These are phyloP conservation scores for Megaceryle maxima DNA, from an alignment of 2,113 vertebrate genomes.

Conservation along the genomic window DNA sequence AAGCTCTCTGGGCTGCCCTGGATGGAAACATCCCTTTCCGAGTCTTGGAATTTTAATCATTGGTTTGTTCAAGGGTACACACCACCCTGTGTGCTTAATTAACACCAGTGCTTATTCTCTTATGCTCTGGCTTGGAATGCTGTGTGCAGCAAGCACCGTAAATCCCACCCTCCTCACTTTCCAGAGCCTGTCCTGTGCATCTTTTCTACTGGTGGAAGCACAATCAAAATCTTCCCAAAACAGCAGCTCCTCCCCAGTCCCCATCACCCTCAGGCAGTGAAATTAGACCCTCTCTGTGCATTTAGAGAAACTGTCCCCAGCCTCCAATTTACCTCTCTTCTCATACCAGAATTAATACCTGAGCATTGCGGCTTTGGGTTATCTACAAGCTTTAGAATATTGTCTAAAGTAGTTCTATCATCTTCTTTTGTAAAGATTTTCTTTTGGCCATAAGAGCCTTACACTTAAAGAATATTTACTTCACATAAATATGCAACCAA, in stretches of 20 bases:
- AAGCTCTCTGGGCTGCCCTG: background rate
- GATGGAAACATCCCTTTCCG: rapidly evolving
- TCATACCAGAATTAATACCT: background rate
- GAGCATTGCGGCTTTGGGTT: background rate
- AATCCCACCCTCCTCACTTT: background rate
- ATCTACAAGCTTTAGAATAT: background rate
- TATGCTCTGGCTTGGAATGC: background rate
- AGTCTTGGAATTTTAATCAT: background rate
- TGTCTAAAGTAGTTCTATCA: background rate
- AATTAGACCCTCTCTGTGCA: background rate
- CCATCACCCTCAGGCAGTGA: background rate
- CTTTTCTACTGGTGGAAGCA: background rate
- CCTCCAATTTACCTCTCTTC: background rate
- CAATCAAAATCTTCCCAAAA: background rate
- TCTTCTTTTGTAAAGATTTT: background rate
- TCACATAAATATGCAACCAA: background rate
- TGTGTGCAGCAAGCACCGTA: rapidly evolving
- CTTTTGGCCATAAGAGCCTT: background rate
- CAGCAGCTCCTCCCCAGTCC: background rate
- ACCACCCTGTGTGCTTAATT: background rate
- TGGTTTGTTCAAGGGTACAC: background rate
- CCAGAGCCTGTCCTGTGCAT: background rate
- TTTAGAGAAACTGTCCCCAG: background rate
- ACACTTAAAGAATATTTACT: background rate
- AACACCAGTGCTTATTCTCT: background rate